A percentile compares a stretch with the other conserved stretches of the same genome.
phyloP scores from a whole-genome alignment of 2,113 vertebrate genomes.

The Nothobranchius furzeri region DNA sequence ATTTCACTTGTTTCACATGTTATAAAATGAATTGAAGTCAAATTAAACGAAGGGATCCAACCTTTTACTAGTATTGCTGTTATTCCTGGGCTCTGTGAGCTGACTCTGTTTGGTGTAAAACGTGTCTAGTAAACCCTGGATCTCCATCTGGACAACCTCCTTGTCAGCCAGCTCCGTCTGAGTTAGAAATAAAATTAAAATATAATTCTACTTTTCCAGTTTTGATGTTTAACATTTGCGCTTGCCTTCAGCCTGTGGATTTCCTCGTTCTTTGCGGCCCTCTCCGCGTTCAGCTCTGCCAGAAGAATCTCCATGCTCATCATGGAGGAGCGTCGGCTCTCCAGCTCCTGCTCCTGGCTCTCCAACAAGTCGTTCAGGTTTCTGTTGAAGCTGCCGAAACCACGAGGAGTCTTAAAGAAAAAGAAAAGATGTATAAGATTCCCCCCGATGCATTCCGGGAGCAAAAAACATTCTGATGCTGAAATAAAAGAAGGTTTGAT shows the following conservation, averaged over 20 bases:
- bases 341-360: conserved; percentile 87
- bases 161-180: conserved; percentile 87
- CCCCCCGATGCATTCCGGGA: neutral
- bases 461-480: neutral
- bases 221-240: conserved; percentile 34
- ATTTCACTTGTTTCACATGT: neutral
- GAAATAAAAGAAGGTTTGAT: neutral
- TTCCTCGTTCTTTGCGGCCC: conserved; percentile 89
- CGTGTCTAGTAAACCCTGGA: conserved; percentile 82
- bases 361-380: conserved; percentile 85
- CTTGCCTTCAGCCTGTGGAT: conserved; percentile 90
- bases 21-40: neutral
- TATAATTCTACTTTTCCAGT: no score
- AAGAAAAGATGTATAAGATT: neutral
- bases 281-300: conserved; percentile 86
- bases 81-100: conserved; percentile 11
- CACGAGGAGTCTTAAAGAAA: conserved; percentile 82
- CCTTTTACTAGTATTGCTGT: conserved; percentile 31
- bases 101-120: conserved; percentile 84
- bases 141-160: conserved; percentile 84
- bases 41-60: conserved; percentile 37
- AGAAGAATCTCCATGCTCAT: conserved; percentile 88
- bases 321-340: conserved; percentile 85
- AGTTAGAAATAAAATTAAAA: no score
- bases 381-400: conserved; percentile 82